Evolutionary conservation across 2,888 invertebrate species (phyloP).

Genomic region (Ichneumoninae sp.): DNA sequence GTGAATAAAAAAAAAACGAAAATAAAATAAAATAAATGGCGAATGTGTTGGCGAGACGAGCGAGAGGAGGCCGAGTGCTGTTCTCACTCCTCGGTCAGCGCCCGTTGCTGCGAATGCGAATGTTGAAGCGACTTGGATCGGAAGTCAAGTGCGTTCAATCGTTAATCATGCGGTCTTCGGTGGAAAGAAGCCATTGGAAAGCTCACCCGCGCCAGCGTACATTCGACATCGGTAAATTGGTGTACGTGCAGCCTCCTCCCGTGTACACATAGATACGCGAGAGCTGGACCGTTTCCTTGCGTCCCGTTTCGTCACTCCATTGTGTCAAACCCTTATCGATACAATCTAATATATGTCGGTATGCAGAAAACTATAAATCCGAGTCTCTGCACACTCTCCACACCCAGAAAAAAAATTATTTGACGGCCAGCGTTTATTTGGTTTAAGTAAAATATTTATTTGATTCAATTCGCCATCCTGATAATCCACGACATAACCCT

Average conservation of each 20-base stretch:
- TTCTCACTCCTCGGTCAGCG: constrained; percentile 60
- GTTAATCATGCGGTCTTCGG: constrained; percentile 81
- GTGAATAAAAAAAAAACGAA: constrained; percentile 13
- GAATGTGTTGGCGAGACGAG: constrained; percentile 66
- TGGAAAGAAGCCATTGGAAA: constrained; percentile 80
- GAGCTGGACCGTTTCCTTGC: constrained; percentile 38
- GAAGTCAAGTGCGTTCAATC: constrained; percentile 84
- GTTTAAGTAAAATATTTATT: no score
- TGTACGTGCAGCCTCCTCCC: constrained; percentile 9
- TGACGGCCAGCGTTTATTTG: no score
- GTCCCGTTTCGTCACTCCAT: constrained; percentile 29
- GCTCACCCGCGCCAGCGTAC: constrained; percentile 67
- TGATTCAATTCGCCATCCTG: no score
- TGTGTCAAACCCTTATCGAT: constrained; percentile 78
- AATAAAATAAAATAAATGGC: constrained; percentile 71
- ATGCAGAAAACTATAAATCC: constrained; percentile 81
- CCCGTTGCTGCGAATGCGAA: constrained; percentile 69
- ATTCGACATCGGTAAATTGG: constrained; percentile 49
- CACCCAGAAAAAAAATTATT: no score
- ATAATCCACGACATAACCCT: no score
- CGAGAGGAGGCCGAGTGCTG: constrained; percentile 61
- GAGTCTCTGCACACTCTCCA: constrained; percentile 69
- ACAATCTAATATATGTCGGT: constrained; percentile 76
- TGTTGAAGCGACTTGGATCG: constrained; percentile 79
- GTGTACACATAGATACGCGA: constrained; percentile 1